A percentile compares a stretch with the other conserved stretches of the same genome.
These are phyloP conservation scores for Psophia crepitans DNA, from an alignment of 2,113 vertebrate genomes.

Conservation along the genomic window DNA sequence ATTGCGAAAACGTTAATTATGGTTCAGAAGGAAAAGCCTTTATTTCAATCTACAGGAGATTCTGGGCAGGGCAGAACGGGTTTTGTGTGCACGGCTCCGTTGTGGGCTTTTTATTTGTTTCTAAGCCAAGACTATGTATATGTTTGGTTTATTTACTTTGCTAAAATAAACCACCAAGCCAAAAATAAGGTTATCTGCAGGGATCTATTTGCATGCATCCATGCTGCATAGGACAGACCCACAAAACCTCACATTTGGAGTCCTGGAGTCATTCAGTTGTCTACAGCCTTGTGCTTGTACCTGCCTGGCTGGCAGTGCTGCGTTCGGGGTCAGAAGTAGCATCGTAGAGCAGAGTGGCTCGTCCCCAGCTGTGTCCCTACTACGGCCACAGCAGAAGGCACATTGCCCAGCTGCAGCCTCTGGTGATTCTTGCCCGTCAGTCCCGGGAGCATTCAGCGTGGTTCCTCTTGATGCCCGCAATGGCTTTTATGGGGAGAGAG, in stretches of 20 bases:
- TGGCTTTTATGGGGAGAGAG: not conserved
- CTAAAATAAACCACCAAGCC: not conserved
- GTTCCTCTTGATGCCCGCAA: not conserved
- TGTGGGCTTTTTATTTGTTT: not conserved
- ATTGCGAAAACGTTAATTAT: constrained; percentile 64
- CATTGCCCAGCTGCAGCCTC: not conserved
- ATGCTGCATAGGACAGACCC: not conserved
- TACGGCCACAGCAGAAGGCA: not conserved
- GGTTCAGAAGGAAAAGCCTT: constrained; percentile 33
- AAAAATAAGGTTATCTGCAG: not conserved
- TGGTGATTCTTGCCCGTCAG: not conserved
- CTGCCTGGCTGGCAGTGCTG: not conserved
- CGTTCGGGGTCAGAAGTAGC: not conserved
- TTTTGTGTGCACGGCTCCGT: not conserved
- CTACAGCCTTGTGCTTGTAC: not conserved
- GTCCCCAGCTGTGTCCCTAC: not conserved
- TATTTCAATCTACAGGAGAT: constrained; percentile 28
- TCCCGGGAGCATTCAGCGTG: not conserved
- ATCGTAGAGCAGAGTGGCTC: not conserved
- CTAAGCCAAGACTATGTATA: not conserved
- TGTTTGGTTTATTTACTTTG: not conserved
- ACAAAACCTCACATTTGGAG: not conserved
- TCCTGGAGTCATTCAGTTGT: not conserved
- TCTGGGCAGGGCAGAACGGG: not conserved
- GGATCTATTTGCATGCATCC: not conserved